Conservation (phyloP, 2,888 invertebrate genomes). For the Scaptodrosophila latifasciaeformis region DNA sequence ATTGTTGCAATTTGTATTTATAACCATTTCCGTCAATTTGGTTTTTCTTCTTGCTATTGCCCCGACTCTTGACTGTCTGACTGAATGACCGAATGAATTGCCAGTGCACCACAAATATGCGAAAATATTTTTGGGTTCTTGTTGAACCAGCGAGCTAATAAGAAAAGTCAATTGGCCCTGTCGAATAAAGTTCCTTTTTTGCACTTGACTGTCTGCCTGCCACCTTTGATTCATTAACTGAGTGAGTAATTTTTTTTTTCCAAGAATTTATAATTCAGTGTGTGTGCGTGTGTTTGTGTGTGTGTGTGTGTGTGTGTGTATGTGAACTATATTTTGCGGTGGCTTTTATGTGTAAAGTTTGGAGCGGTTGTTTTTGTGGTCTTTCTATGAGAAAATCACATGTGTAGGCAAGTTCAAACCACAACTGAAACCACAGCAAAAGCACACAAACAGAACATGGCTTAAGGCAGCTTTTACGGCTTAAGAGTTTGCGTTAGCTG, state of each 20-base stretch:
- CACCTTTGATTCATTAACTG: background rate
- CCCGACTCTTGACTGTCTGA: no score
- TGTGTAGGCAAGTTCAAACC: background rate
- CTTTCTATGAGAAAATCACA: background rate
- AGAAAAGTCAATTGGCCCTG: background rate
- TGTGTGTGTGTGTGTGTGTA: background rate
- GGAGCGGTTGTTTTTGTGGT: background rate
- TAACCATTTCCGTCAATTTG: constrained; percentile 2
- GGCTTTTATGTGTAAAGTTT: constrained; percentile 1
- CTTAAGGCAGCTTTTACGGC: background rate
- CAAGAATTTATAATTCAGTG: no score
- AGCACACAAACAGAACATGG: background rate
- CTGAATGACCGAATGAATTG: background rate
- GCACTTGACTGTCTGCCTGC: no score
- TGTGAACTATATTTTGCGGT: constrained; percentile 1
- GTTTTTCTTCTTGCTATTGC: no score
- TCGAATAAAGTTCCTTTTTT: background rate
- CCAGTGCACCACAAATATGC: background rate
- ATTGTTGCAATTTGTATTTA: constrained; percentile 12
- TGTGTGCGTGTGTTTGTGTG: no score
- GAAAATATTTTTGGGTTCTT: background rate
- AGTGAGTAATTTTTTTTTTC: background rate
- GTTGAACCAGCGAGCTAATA: no score
- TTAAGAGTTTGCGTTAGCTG: background rate
- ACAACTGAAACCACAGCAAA: background rate